Evolutionary conservation across 2,888 invertebrate species (phyloP).

Genomic region (Drosophila testacea): DNA sequence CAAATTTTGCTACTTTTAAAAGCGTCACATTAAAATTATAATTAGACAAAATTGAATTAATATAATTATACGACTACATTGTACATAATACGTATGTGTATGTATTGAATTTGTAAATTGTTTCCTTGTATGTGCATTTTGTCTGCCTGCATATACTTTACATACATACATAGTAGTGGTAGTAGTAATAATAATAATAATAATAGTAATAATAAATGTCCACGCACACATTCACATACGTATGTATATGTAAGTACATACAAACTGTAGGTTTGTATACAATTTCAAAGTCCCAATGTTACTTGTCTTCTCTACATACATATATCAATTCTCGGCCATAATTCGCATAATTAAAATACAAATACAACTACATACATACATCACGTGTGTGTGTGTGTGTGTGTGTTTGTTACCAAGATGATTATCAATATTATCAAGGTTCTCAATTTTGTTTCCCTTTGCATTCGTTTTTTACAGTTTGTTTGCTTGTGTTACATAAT

Average conservation of each 20-base stretch:
- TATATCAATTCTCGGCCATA: slow-evolving; percentile 1
- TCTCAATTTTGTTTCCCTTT: slow-evolving; percentile 15
- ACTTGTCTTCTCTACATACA: neutral
- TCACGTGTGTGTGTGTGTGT: slow-evolving; percentile 5
- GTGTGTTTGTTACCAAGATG: slow-evolving; percentile 19
- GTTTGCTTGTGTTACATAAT: slow-evolving; percentile 3
- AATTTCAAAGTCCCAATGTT: neutral
- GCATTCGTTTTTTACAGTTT: slow-evolving; percentile 29
- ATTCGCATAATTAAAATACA: slow-evolving; percentile 45
- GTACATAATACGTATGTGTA: slow-evolving; percentile 11
- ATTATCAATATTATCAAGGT: slow-evolving; percentile 30
- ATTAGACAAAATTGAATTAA: slow-evolving; percentile 29
- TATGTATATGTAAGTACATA: neutral
- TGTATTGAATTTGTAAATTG: slow-evolving; percentile 1
- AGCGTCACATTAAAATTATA: slow-evolving; percentile 33
- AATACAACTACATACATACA: slow-evolving; percentile 62
- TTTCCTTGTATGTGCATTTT: neutral
- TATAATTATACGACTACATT: slow-evolving; percentile 17
- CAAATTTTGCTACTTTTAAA: slow-evolving; percentile 51
- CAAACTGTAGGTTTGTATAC: slow-evolving; percentile 4
- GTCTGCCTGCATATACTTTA: neutral
- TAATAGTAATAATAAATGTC: neutral
- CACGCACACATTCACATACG: slow-evolving; percentile 2
- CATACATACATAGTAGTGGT: neutral
- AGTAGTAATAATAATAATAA: neutral